phyloP scores from a whole-genome alignment of 30 jellyfish, hydroid and myxozoan species.

The Cassiopea xamachana region DNA sequence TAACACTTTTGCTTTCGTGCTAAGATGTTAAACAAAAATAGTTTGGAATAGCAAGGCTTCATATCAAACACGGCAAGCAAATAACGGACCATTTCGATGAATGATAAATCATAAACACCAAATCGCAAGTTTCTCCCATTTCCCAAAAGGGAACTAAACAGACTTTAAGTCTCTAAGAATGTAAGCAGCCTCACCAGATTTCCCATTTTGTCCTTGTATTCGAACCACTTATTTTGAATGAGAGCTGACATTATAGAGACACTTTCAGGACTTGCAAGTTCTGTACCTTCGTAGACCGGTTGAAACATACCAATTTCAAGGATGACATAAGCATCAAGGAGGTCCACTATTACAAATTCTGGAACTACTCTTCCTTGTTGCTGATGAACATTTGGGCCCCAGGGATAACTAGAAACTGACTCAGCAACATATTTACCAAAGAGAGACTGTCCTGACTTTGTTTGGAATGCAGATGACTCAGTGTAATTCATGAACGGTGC shows the following conservation, averaged over 20 bases:
- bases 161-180: too few relatives aligned
- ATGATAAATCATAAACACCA: too few relatives aligned
- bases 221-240: constrained; percentile 9
- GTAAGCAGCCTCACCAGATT: background rate
- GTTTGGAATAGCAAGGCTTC: too few relatives aligned
- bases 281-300: constrained; percentile 8
- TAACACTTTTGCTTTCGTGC: too few relatives aligned
- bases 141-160: too few relatives aligned
- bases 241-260: background rate
- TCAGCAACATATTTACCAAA: constrained; percentile 33
- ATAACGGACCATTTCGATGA: too few relatives aligned
- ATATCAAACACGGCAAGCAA: too few relatives aligned
- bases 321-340: constrained; percentile 28
- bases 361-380: background rate
- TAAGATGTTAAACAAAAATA: too few relatives aligned
- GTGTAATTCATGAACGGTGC: constrained; percentile 40
- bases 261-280: constrained; percentile 43
- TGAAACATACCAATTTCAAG: constrained; percentile 15
- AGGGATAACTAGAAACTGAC: constrained; percentile 18
- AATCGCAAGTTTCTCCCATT: too few relatives aligned
- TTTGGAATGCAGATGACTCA: constrained; percentile 35
- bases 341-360: constrained; percentile 39
- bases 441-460: constrained; percentile 1
- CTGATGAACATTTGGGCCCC: constrained; percentile 27
- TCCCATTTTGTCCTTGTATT: constrained; percentile 9